Conservation (phyloP, 2,888 invertebrate genomes). For the Tinea pellionella region DNA sequence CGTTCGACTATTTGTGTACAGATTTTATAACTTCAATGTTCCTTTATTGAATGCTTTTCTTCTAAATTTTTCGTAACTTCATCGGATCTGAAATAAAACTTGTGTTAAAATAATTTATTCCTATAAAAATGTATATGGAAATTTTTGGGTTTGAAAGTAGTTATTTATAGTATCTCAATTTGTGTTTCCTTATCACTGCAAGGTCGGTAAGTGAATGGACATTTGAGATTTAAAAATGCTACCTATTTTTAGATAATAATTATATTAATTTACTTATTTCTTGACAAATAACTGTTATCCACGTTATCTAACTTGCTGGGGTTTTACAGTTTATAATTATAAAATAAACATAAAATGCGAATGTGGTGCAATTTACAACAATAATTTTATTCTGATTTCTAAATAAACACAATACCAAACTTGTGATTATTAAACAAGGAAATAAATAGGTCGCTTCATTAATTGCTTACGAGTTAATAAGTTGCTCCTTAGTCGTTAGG, state of each 20-base stretch:
- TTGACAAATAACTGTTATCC: no score
- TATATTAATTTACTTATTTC: not conserved
- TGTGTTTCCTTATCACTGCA: not conserved
- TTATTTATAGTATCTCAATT: not conserved
- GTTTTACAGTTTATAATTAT: no score
- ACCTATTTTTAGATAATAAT: not conserved
- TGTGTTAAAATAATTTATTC: not conserved
- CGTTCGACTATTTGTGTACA: conserved; percentile 56
- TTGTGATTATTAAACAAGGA: no score
- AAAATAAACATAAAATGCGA: no score
- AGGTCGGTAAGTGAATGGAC: not conserved
- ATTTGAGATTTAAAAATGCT: not conserved
- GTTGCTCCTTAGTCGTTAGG: no score
- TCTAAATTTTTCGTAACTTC: not conserved
- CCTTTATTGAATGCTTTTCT: not conserved
- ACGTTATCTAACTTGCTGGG: no score
- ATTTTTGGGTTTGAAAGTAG: not conserved
- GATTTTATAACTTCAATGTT: conserved; percentile 35
- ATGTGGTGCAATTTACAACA: no score
- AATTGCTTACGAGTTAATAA: no score
- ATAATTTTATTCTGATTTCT: no score
- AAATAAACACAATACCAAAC: no score
- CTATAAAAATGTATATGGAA: not conserved
- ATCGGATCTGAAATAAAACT: conserved; percentile 13
- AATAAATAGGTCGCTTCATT: no score